These are phyloP conservation scores for Trochalopteron elliotii DNA, from an alignment of 2,113 vertebrate species.

Conservation along the genomic window DNA sequence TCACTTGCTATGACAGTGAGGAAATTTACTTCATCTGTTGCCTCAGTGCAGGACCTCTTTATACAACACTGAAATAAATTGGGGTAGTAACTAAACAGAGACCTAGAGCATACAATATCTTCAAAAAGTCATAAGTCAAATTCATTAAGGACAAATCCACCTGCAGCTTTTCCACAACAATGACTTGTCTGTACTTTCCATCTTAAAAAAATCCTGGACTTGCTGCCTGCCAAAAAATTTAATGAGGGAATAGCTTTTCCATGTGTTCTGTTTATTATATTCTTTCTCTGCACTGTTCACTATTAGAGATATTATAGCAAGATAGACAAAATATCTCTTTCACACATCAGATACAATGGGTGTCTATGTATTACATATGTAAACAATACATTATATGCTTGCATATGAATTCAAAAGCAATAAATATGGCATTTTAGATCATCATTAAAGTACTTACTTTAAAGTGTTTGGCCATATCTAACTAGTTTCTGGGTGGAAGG, in stretches of 20 bases:
- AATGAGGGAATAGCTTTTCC: neutral
- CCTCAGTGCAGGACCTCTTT: neutral
- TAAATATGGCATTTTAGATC: neutral
- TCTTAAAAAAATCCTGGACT: neutral
- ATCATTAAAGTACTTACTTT: neutral
- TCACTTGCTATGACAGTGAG: neutral
- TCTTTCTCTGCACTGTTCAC: neutral
- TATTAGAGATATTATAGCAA: neutral
- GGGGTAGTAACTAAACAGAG: neutral
- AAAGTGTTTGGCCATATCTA: neutral
- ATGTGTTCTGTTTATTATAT: neutral
- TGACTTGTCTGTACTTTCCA: neutral
- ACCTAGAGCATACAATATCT: neutral
- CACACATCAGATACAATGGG: fast-evolving
- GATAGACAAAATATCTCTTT: neutral
- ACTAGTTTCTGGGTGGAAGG: neutral
- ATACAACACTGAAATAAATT: neutral
- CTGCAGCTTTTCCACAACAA: neutral
- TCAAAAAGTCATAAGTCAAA: neutral
- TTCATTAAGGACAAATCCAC: neutral
- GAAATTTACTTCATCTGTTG: neutral
- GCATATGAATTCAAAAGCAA: neutral
- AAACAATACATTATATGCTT: neutral
- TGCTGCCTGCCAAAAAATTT: neutral
- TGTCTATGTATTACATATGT: neutral